Conservation (phyloP, 2,113 vertebrate genomes). For the Galemys pyrenaicus region DNA sequence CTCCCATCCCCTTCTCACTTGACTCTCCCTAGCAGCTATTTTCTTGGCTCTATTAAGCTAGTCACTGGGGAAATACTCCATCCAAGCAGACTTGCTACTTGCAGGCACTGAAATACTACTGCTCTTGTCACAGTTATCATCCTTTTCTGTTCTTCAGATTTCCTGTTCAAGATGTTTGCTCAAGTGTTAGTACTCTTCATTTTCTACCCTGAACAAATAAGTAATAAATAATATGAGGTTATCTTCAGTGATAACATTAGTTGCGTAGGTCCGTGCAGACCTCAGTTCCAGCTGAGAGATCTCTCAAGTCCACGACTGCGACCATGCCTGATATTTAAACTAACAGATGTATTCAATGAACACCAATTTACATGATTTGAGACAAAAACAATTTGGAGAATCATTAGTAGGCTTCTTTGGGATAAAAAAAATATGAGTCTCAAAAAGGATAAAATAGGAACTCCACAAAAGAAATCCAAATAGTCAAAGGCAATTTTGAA, state of each 20-base stretch:
- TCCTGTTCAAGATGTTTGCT: background rate
- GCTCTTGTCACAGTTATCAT: background rate
- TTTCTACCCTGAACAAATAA: background rate
- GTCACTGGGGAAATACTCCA: background rate
- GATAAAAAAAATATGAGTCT: background rate
- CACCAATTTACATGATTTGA: background rate
- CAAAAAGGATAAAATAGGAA: background rate
- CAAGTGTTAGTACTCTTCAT: background rate
- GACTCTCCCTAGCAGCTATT: background rate
- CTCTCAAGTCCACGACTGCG: background rate
- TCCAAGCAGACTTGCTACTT: background rate
- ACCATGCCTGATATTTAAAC: background rate
- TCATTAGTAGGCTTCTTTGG: background rate
- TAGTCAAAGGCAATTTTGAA: constrained; percentile 36
- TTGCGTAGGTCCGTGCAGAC: background rate
- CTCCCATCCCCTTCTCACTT: background rate
- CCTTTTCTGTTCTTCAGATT: background rate
- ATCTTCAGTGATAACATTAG: background rate
- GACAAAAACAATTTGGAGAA: constrained; percentile 12
- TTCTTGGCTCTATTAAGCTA: background rate
- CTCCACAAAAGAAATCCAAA: background rate
- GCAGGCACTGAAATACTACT: background rate
- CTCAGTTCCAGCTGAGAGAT: background rate
- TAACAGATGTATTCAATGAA: background rate
- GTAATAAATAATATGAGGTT: background rate